Evolutionary conservation across 2,113 vertebrate species (phyloP), one percentile per base, ranked within the genome.

Genomic region (Peromyscus californicus): DNA sequence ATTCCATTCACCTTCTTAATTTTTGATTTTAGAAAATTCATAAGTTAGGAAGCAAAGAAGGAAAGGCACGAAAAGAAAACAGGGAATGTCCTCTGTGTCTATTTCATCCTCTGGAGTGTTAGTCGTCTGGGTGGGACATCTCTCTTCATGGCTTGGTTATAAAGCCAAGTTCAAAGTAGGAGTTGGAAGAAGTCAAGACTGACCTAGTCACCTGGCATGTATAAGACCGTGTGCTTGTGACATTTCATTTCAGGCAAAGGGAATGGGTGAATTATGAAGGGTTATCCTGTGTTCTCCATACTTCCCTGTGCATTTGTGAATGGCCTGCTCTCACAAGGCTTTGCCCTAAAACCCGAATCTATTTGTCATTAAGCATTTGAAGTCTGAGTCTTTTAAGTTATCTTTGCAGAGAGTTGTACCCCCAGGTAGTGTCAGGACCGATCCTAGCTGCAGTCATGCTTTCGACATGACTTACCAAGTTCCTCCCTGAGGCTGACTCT

Each of bases 281-380:
- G 88, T 22, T 57, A 90, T 70, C 8, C n/a, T 45, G 29, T 48
- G 54, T 54, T 84, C 63, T 75, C 36, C 33, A 76, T 42, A 59
- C 8, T 93, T 76, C n/a, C 51, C 91, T 36, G 36, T 72, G 86
- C 29, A 1, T 82, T 72, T 91, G 65, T 82, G 45, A 94, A 70
- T 63, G 69, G 51, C 39, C 61, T 24, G 76, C 19, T 72, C 51
- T 95, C 22, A 1, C 1, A 78, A 39, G 79, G 82, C 83, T 95
- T 96, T 90, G 84, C 94, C 65, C 89, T 93, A 65, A 89, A 61
- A 91, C n/a, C 19, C 2, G 4, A 83, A 51, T 80, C 51, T 93
- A 70, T 97, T 93, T 94, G 54, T 63, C 72, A 87, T 92, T 89
- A 91, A 97, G 61, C 83, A 95, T 93, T 93, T 87, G 89, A 84